Evolutionary conservation across 2,113 vertebrate genomes (phyloP), one percentile per base, ranked within the genome.

Genomic region (Peromyscus californicus): DNA sequence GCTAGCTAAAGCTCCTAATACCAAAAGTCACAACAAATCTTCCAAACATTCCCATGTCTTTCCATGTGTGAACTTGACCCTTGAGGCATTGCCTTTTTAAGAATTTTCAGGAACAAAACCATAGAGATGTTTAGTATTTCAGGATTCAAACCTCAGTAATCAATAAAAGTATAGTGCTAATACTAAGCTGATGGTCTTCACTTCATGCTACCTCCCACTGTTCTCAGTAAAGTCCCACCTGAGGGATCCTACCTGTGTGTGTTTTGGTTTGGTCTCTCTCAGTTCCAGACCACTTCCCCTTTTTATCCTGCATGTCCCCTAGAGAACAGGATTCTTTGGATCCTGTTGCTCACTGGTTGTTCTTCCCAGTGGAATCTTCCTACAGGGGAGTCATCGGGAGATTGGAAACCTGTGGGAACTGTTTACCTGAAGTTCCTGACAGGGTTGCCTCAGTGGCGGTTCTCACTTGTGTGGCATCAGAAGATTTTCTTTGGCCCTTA

Each of bases 311-410:
- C 36, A 42, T 63, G 31, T 51, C 36, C 65, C 12, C 54, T 3
- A 10, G 7, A 24, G 10, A 48, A 29, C 31, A 6, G 2, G n/a
- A 67, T 36, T 10, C 17, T 45, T 57, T 15, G 13, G 16, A 67
- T 45, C 1, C 0, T n/a, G 12, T 85, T 69, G 31, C 29, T 82
- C 31, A 59, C 24, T 39, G 7, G 17, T 8, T 83, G 12, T 51
- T 16, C 31, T 51, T 8, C 63, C 63, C 29, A 4, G 7, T 65
- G 63, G 63, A 67, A 67, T 67, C 57, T 88, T 31, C 1, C 59
- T 33, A 33, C 0, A 57, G 17, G 13, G 26, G 16, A n/a, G 7
- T 8, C 21, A 48, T 1, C 5, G 16, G 9, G 4, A 75, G 8
- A 39, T 19, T 42, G 57, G 84, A 45, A 48, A 39, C 2, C n/a